Evolutionary conservation across 2,113 vertebrate species (phyloP).

Genomic region (Hemiprocne comata): DNA sequence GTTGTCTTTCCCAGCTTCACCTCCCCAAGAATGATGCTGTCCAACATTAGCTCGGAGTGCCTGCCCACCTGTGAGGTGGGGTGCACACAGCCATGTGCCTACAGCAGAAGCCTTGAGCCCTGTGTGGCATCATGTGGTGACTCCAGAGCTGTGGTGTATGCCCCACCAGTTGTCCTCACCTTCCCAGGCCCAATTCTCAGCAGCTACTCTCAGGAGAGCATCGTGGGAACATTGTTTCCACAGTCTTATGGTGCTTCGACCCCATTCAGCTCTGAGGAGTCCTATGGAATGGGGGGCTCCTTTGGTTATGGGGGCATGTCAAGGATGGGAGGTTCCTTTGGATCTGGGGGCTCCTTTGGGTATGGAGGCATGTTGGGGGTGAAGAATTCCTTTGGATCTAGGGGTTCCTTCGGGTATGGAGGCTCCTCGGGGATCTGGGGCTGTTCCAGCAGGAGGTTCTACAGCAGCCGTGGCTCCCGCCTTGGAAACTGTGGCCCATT

Average conservation of each 20-base stretch:
- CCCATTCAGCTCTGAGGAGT: background rate
- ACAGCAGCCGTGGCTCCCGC: background rate
- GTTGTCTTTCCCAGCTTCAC: background rate
- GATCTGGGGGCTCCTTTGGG: background rate
- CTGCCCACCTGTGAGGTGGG: background rate
- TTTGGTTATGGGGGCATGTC: background rate
- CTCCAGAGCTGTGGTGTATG: background rate
- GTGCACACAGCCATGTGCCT: background rate
- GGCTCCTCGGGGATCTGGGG: background rate
- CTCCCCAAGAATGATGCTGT: background rate
- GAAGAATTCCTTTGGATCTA: fast-evolving
- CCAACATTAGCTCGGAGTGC: background rate
- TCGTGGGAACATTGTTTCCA: background rate
- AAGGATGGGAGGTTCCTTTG: background rate
- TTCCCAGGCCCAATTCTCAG: background rate
- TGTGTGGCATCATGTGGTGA: background rate
- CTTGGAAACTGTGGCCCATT: background rate
- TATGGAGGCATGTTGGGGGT: fast-evolving
- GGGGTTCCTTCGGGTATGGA: background rate
- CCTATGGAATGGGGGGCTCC: fast-evolving
- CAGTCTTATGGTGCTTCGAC: fast-evolving
- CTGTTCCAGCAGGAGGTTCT: background rate
- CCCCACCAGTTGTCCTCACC: background rate
- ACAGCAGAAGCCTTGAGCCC: conserved; percentile 8
- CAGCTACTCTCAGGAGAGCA: conserved; percentile 23